Evolutionary conservation across 2,113 vertebrate species (phyloP).

Genomic region (Dissostichus mawsoni): DNA sequence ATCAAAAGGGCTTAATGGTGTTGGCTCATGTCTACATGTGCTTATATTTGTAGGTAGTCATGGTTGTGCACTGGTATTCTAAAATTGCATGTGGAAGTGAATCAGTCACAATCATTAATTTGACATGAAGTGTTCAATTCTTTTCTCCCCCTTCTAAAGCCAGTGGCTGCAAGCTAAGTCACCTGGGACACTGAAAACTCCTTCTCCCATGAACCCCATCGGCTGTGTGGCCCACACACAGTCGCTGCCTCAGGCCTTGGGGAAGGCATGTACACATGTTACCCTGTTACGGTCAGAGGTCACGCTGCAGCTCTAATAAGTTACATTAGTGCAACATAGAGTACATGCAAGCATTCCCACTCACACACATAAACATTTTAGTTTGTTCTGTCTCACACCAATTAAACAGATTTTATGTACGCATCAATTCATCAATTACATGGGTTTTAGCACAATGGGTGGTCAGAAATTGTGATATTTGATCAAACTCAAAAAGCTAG

Average conservation of each 20-base stretch:
- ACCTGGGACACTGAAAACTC: slow-evolving; percentile 60
- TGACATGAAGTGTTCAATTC: slow-evolving; percentile 41
- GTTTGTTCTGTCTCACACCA: slow-evolving; percentile 34
- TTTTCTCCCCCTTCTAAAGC: slow-evolving; percentile 11
- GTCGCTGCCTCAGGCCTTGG: slow-evolving; percentile 1
- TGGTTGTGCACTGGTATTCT: slow-evolving; percentile 7
- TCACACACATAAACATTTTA: slow-evolving; percentile 15
- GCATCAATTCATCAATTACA: slow-evolving; percentile 33
- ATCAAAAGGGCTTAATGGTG: slow-evolving; percentile 5
- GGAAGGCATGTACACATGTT: slow-evolving; percentile 41
- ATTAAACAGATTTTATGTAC: slow-evolving; percentile 37
- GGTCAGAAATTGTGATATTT: slow-evolving; percentile 33
- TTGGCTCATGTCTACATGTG: neutral
- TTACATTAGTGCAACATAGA: slow-evolving; percentile 34
- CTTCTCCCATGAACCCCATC: slow-evolving; percentile 41
- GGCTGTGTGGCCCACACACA: slow-evolving; percentile 56
- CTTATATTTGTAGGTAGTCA: neutral
- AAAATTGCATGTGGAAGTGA: slow-evolving; percentile 32
- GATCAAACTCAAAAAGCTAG: slow-evolving; percentile 23
- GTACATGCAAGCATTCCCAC: neutral
- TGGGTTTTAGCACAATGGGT: slow-evolving; percentile 27
- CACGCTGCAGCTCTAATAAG: slow-evolving; percentile 40
- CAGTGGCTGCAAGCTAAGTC: slow-evolving; percentile 60
- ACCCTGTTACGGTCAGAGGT: slow-evolving; percentile 33
- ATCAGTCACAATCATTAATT: slow-evolving; percentile 47